Evolutionary conservation across 2,888 invertebrate species (phyloP).

Genomic region (Ditula angustiorana): DNA sequence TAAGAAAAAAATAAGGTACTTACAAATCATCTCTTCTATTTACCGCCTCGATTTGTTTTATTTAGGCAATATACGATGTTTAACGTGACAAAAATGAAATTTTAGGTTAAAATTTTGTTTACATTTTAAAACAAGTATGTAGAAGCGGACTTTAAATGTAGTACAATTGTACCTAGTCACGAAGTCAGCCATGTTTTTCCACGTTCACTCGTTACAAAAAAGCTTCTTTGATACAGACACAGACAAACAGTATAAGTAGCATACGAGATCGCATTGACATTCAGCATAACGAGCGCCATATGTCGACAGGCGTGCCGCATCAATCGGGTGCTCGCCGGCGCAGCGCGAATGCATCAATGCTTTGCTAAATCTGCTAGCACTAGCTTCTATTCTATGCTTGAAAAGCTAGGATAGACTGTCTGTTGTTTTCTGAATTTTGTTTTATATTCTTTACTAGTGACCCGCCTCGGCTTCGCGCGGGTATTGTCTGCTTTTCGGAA

Average conservation of each 20-base stretch:
- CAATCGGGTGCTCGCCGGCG: constrained; percentile 75
- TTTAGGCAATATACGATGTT: no score
- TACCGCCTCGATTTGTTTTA: no score
- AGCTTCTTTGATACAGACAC: constrained; percentile 66
- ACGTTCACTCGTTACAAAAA: constrained; percentile 52
- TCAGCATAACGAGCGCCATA: constrained; percentile 82
- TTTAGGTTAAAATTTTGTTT: no score
- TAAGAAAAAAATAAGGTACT: no score
- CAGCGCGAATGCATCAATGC: constrained; percentile 76
- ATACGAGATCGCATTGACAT: constrained; percentile 75
- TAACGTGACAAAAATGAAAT: no score
- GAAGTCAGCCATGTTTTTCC: background rate
- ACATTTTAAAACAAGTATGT: no score
- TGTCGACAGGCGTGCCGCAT: constrained; percentile 72
- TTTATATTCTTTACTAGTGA: background rate
- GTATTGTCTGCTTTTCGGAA: no score
- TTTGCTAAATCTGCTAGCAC: constrained; percentile 50
- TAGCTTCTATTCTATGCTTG: constrained; percentile 32
- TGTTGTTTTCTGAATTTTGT: background rate
- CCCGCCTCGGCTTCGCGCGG: no score
- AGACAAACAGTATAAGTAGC: constrained; percentile 63
- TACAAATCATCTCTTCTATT: no score
- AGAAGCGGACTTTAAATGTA: no score
- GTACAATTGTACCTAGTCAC: background rate
- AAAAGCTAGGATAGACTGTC: background rate